Base-by-base conservation (phyloP, 1,140 invertebrate species). In the Scaptodrosophila lebanonensis region DNA sequence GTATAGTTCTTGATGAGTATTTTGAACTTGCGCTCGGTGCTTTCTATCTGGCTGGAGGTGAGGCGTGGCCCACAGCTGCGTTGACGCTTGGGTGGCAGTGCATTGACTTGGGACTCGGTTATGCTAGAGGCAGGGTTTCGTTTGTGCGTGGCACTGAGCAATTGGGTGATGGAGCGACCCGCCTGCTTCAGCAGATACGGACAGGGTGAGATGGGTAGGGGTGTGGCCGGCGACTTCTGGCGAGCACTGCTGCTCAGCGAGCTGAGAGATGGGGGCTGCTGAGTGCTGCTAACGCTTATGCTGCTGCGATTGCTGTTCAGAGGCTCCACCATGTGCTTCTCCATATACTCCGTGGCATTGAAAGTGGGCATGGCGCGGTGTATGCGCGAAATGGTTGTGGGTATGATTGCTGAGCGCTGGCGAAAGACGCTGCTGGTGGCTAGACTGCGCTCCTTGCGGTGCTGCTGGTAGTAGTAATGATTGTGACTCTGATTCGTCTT, bases 301-400 rank as follows among this genome's bases (percentile, higher is more conserved):
- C 82, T 84, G 45, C 77, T 83, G 1, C 76, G 73, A 50, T 64
- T 79, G 45, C 83, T 85, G 40, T 68, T 82, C 16, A 63, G 11
- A 1, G 67, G 67, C 17, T 82, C 83, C 18, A 72, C 71, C 53
- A 85, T 85, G 11, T 83, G 67, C 48, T 85, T 86, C 44, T 86
- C 84, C 50, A 86, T 83, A 27, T 83, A 84, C 9, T 86, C 84
- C 12, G 84, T 85, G 36, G 84, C 84, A 58, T 86, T 86, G 40
- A 85, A 86, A 12, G 84, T 84, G 42, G 84, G 84, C 84, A 86
- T 86, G 13, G 75, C 71, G 1, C 72, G 66, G 44, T 85, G 84
- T 6, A 77, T 69, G 2, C 82, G 61, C 11, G 83, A 84, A 1
- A 82, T 60, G 6, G 57, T 65, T 1, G 75, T 35, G 2, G 84